Conservation (phyloP, 2,888 invertebrate genomes). For the Galerucella calmariensis region DNA sequence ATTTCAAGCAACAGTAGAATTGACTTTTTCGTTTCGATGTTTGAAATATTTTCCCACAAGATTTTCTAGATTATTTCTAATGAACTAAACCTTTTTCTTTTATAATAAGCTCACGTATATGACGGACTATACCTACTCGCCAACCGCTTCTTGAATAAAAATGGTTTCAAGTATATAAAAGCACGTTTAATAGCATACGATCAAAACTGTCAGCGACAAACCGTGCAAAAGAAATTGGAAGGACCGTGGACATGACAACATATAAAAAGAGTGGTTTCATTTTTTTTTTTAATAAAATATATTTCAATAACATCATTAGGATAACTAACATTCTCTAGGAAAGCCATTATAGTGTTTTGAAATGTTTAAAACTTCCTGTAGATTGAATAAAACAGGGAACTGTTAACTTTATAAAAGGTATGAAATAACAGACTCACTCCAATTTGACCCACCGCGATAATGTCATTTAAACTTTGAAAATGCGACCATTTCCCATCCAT, state of each 20-base stretch:
- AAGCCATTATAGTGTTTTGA: no score
- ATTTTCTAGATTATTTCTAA: not conserved
- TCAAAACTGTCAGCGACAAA: slow-evolving; percentile 10
- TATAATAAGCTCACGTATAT: slow-evolving; percentile 1
- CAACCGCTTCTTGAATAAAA: slow-evolving; percentile 15
- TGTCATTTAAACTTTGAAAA: slow-evolving; percentile 13
- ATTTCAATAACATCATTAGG: no score
- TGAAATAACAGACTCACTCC: not conserved
- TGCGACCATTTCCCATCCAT: not conserved
- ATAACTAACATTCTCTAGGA: no score
- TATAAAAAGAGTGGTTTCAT: no score
- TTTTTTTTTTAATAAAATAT: no score
- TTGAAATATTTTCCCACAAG: not conserved
- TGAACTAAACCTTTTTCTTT: not conserved
- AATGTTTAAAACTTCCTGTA: no score
- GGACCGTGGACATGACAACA: not conserved
- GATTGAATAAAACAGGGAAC: not conserved
- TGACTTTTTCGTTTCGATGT: no score
- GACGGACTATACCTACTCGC: not conserved
- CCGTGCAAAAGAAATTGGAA: not conserved
- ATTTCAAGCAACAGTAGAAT: no score
- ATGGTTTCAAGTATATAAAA: slow-evolving; percentile 14
- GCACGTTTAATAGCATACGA: slow-evolving; percentile 1
- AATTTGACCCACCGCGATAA: slow-evolving; percentile 23
- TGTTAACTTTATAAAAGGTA: not conserved